These are phyloP conservation scores for Magallana ariakensis DNA, from an alignment of 1,140 invertebrate species.

Conservation along the genomic window DNA sequence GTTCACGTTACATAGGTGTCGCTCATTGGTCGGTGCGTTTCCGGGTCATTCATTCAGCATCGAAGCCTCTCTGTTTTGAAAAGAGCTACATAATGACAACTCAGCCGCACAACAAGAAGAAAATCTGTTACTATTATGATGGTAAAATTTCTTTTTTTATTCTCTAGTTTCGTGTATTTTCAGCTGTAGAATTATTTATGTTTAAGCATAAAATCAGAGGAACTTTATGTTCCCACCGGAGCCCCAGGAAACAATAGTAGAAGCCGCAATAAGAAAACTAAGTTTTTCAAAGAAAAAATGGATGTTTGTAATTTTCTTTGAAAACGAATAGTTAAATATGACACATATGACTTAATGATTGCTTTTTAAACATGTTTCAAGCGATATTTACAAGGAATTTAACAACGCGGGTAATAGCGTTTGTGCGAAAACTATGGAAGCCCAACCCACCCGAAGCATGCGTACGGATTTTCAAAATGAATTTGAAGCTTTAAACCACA, in stretches of 20 bases:
- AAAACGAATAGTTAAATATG: not conserved
- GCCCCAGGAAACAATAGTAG: conserved; percentile 14
- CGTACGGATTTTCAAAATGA: conserved; percentile 48
- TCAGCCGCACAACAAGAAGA: conserved; percentile 71
- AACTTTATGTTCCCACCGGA: not conserved
- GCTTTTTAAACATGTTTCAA: no score
- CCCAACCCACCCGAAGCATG: conserved; percentile 38
- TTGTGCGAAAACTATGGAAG: conserved; percentile 56
- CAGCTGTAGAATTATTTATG: not conserved
- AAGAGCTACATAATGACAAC: conserved; percentile 54
- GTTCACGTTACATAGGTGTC: not conserved
- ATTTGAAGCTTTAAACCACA: not conserved
- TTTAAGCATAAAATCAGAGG: not conserved
- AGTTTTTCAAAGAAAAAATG: not conserved
- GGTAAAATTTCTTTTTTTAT: conserved; percentile 87
- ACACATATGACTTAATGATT: not conserved
- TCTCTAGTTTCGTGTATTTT: not conserved
- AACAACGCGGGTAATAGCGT: not conserved
- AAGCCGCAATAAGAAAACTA: not conserved
- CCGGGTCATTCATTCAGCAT: not conserved
- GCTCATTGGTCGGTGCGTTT: not conserved
- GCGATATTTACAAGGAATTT: not conserved
- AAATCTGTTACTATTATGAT: conserved; percentile 98
- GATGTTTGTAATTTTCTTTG: not conserved
- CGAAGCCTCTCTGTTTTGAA: not conserved